Evolutionary conservation across 1,140 invertebrate species (phyloP), one percentile per base, ranked within the genome.

Genomic region (Apis laboriosa): DNA sequence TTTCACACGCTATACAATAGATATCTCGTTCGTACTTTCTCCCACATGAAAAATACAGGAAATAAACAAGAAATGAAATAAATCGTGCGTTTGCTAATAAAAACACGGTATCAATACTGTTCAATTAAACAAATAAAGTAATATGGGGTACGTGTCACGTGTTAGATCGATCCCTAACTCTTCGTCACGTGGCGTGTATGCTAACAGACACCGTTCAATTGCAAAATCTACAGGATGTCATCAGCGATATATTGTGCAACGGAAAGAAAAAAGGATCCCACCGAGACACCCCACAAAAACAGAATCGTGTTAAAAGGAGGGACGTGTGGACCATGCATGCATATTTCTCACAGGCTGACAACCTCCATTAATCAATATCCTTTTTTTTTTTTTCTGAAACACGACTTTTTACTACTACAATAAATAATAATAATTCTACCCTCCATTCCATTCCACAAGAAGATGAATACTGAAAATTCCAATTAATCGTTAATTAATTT

Each of bases 41-140:
- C 75, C 73, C 85, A 85, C 82, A 87, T 88, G 85, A 86, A 88
- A 86, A 86, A 89, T 82, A 66, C 73, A 82, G 79, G 82, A 84
- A 88, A 85, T 56, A 66, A 78, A 0, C 61, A 61, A n/a, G 70
- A 17, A 24, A n/a, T 17, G 74, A 83, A 80, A 84, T 86, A 86
- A 84, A 82, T 85, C 80, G 79, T 55, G 77, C 80, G 67, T 24
- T 2, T 56, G 53, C 13, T 58, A 63, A 58, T 80, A 82, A 82
- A 85, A 84, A 86, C 58, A 77, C 13, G 77, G 74, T 80, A 85
- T 92, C 92, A 92, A 92, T 92, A 74, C 88, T 58, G 87, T 89
- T 89, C 91, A 93, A 92, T 92, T 92, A 90, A 92, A 92, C 90
- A 93, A 93, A 92, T 92, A 92, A 90, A 67, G 58, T 71, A 43